Conservation (phyloP, 2,797 vertebrate species). For the Margarornis squamiger region DNA sequence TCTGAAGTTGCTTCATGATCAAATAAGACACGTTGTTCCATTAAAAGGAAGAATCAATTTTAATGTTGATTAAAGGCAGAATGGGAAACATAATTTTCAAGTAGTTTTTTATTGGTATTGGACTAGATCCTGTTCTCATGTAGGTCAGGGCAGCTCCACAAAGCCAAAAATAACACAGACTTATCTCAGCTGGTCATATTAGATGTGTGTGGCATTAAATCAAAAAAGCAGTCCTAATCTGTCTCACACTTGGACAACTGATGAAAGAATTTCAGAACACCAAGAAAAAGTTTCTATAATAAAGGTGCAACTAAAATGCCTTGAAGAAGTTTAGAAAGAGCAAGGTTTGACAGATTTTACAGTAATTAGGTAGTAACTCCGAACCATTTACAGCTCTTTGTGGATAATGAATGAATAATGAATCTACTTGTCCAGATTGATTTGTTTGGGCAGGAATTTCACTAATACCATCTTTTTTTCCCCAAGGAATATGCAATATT, state of each 20-base stretch:
- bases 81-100: not conserved
- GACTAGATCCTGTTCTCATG: not conserved
- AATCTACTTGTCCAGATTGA: not conserved
- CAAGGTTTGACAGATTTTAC: not conserved
- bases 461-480: not conserved
- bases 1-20: not conserved
- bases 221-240: not conserved
- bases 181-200: not conserved
- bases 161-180: not conserved
- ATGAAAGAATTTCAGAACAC: not conserved
- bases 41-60: not conserved
- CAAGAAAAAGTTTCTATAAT: not conserved
- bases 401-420: not conserved
- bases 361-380: not conserved
- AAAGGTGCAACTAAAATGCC: not conserved
- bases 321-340: not conserved
- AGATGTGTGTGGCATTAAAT: not conserved
- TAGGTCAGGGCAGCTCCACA: not conserved
- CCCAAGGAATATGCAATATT: not conserved
- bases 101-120: not conserved
- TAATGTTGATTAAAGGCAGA: not conserved
- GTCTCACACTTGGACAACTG: not conserved
- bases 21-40: not conserved
- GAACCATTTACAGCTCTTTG: not conserved
- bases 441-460: not conserved